Evolutionary conservation across 1,140 invertebrate species (phyloP).

Genomic region (Ceratina calcarata): DNA sequence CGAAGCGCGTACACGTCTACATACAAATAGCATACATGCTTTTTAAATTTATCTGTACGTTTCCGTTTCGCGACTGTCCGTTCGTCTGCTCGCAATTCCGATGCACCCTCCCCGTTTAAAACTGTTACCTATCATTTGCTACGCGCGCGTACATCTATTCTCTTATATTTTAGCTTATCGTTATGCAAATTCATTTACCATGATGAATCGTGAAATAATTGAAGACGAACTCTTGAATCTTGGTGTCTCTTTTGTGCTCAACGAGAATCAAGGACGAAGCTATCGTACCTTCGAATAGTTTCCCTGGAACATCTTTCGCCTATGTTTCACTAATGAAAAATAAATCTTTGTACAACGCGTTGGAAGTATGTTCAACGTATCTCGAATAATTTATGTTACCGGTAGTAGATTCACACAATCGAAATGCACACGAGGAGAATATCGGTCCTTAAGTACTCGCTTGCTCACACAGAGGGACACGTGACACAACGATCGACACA

Average conservation of each 20-base stretch:
- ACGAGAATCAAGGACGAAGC: too few relatives aligned
- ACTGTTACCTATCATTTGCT: neutral
- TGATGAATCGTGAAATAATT: too few relatives aligned
- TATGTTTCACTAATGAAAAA: conserved; percentile 33
- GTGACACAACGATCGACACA: neutral
- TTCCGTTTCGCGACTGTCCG: neutral
- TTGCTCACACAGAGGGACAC: neutral
- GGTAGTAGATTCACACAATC: conserved; percentile 13
- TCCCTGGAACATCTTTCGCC: neutral
- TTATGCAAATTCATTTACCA: too few relatives aligned
- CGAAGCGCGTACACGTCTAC: neutral
- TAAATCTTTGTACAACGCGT: conserved; percentile 35
- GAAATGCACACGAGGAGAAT: conserved; percentile 11
- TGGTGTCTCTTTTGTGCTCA: too few relatives aligned
- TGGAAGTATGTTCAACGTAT: conserved; percentile 35
- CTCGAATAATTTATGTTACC: conserved; percentile 19
- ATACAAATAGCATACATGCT: conserved; percentile 5
- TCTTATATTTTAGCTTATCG: neutral
- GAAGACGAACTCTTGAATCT: too few relatives aligned
- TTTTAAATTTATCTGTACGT: neutral
- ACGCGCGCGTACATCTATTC: neutral
- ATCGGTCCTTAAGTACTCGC: conserved; percentile 1
- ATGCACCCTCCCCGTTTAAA: too few relatives aligned
- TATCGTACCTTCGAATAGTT: neutral
- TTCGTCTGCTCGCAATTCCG: neutral